Percentiles rank a stretch among this genome's conserved stretches.
Conservation (phyloP, 2,113 vertebrate genomes). For the Uria aalge region DNA sequence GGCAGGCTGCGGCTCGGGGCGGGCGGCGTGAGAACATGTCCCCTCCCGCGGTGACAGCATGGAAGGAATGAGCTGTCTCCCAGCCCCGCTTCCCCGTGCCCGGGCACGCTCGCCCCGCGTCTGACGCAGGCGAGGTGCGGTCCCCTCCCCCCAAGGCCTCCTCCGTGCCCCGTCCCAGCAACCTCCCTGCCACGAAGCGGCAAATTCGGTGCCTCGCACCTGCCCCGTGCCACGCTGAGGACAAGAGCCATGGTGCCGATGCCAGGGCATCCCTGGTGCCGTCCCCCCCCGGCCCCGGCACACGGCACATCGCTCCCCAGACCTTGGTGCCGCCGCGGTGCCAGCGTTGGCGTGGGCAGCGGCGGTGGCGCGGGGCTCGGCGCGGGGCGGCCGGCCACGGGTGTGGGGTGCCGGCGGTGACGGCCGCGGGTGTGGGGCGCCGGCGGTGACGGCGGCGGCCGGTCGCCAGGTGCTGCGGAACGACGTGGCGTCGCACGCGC, state of each 20-base stretch:
- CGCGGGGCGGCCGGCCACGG: rapidly evolving
- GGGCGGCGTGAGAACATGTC: not conserved
- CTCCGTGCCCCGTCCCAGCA: rapidly evolving
- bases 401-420: not conserved
- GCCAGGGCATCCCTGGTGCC: not conserved
- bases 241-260: too few relatives aligned
- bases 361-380: not conserved
- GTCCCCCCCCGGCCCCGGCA: not conserved
- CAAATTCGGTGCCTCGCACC: not conserved
- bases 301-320: rapidly evolving
- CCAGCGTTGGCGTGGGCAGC: not conserved
- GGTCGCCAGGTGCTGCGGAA: slow-evolving; percentile 79
- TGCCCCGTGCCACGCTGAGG: rapidly evolving
- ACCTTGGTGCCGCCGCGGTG: rapidly evolving
- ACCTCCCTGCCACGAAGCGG: rapidly evolving
- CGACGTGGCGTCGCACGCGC: slow-evolving; percentile 84
- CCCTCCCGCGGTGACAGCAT: not conserved
- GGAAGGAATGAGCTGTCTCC: not conserved
- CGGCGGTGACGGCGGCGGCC: rapidly evolving
- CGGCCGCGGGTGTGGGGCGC: rapidly evolving
- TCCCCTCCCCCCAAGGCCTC: rapidly evolving
- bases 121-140: not conserved
- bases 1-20: not conserved
- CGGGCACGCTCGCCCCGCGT: not conserved
- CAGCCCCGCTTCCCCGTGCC: not conserved